phyloP scores from a whole-genome alignment of 1,140 invertebrate species.

The Diprion similis region DNA sequence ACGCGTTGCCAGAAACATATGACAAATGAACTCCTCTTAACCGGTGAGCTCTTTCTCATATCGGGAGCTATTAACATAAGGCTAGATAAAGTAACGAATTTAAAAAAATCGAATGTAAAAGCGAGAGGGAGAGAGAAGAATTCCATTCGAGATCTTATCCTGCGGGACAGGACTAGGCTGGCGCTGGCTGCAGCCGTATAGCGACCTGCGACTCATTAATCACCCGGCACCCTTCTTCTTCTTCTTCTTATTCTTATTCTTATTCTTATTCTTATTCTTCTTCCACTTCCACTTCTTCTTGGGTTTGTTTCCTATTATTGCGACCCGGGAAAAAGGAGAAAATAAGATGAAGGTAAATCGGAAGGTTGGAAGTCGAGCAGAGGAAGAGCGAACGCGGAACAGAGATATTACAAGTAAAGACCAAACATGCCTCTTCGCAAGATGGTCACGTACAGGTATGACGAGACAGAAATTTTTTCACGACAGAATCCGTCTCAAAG shows the following conservation, averaged over 20 bases:
- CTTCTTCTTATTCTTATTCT: constrained; percentile 28
- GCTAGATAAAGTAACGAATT: constrained; percentile 62
- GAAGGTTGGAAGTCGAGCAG: neutral
- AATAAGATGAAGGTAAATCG: neutral
- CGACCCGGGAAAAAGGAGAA: constrained; percentile 18
- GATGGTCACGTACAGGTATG: too few relatives aligned
- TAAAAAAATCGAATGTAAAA: constrained; percentile 62
- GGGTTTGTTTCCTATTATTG: constrained; percentile 54
- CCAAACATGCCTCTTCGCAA: too few relatives aligned
- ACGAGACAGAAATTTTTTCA: too few relatives aligned
- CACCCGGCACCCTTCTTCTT: constrained; percentile 39
- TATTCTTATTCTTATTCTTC: constrained; percentile 8
- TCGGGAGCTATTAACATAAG: constrained; percentile 61
- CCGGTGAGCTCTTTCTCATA: constrained; percentile 50
- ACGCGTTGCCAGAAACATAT: constrained; percentile 34
- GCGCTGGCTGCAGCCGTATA: constrained; percentile 40
- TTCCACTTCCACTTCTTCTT: constrained; percentile 18
- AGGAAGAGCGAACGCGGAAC: too few relatives aligned
- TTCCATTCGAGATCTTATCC: constrained; percentile 54
- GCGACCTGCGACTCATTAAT: constrained; percentile 57
- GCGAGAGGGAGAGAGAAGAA: constrained; percentile 41
- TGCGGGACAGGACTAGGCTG: constrained; percentile 39
- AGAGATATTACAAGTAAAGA: too few relatives aligned
- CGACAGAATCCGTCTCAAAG: too few relatives aligned
- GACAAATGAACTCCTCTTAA: constrained; percentile 61